These are phyloP conservation scores for Lonchura striata DNA, from an alignment of 2,113 vertebrate species.

Conservation along the genomic window DNA sequence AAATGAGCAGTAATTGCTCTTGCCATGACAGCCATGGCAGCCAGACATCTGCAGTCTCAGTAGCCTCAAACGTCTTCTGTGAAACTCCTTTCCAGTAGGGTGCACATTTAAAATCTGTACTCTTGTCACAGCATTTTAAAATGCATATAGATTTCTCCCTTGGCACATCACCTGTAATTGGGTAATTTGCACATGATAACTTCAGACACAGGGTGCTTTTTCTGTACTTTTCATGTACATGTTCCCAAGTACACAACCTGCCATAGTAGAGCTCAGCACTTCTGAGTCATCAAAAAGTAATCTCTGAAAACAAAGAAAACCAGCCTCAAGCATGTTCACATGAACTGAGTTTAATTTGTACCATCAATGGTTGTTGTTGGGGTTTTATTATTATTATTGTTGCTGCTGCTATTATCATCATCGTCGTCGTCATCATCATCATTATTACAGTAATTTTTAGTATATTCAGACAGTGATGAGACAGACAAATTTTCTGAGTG, in stretches of 20 bases:
- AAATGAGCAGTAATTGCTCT: neutral
- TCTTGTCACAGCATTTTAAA: neutral
- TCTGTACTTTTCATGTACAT: neutral
- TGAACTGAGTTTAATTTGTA: neutral
- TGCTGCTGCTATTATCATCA: neutral
- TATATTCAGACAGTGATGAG: neutral
- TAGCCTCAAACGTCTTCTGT: neutral
- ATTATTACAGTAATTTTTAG: too few species aligned
- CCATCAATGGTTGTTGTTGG: neutral
- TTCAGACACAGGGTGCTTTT: neutral
- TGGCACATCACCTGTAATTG: neutral
- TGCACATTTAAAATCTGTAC: neutral
- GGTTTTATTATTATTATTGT: neutral
- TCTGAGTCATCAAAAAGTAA: neutral
- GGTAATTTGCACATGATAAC: neutral
- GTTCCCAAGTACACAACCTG: neutral
- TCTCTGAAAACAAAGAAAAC: neutral
- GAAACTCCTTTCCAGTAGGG: neutral
- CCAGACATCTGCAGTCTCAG: neutral
- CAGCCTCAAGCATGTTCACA: neutral
- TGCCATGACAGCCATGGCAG: neutral
- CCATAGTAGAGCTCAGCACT: neutral
- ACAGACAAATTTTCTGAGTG: fast-evolving
- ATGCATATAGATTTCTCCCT: neutral
- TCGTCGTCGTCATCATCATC: neutral